Conservation (phyloP, 1,140 invertebrate species). For the Leptinotarsa defecta region DNA sequence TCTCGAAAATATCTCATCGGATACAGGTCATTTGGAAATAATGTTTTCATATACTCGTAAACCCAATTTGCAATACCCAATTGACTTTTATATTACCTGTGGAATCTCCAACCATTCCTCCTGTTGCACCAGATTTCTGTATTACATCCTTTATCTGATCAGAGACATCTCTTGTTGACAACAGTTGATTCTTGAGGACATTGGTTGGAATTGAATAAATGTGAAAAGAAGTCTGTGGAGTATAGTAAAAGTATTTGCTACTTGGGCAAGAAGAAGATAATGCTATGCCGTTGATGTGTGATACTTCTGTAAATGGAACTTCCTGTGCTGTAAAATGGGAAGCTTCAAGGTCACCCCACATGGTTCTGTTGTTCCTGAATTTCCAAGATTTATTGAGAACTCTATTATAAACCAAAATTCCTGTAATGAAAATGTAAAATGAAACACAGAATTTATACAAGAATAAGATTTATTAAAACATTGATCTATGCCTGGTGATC, state of each 20-base stretch:
- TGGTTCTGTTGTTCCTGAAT: constrained; percentile 62
- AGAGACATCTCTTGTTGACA: constrained; percentile 48
- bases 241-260: constrained; percentile 64
- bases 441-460: too few species aligned
- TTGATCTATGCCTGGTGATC: too few species aligned
- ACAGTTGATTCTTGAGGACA: constrained; percentile 59
- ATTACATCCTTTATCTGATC: constrained; percentile 61
- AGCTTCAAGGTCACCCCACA: constrained; percentile 62
- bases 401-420: constrained; percentile 68
- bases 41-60: too few species aligned
- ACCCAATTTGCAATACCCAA: not conserved
- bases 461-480: too few species aligned
- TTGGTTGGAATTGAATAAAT: constrained; percentile 65
- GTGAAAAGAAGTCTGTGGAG: constrained; percentile 65
- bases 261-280: constrained; percentile 60
- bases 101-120: constrained; percentile 71
- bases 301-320: constrained; percentile 58
- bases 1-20: too few species aligned
- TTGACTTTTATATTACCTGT: constrained; percentile 66
- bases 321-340: constrained; percentile 63
- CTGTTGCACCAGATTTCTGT: constrained; percentile 65
- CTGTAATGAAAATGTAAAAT: not conserved
- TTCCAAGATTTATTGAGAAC: constrained; percentile 68
- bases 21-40: too few species aligned
- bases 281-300: constrained; percentile 68